Conservation (phyloP, 2,113 vertebrate genomes). For the Heliornis fulica region DNA sequence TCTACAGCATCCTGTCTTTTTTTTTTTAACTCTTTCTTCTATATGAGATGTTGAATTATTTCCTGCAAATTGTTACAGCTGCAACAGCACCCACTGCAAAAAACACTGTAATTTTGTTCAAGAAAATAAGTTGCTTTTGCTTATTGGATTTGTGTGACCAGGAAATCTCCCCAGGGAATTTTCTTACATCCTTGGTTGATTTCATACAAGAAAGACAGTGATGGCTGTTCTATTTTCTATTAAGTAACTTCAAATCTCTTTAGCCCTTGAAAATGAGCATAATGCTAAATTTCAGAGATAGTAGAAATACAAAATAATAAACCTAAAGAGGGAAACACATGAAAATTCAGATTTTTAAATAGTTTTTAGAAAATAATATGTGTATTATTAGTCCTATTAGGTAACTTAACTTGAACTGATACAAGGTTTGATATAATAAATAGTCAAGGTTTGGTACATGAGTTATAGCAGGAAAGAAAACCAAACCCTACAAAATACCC, state of each 20-base stretch:
- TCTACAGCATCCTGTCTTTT: background rate
- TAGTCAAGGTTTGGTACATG: background rate
- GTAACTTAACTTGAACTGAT: background rate
- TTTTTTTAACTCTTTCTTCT: background rate
- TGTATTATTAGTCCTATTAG: background rate
- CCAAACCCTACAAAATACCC: background rate
- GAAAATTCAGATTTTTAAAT: background rate
- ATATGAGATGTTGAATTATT: background rate
- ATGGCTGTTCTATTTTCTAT: background rate
- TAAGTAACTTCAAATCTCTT: background rate
- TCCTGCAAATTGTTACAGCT: background rate
- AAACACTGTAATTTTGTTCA: background rate
- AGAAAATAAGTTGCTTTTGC: background rate
- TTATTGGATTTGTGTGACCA: background rate
- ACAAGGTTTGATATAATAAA: background rate
- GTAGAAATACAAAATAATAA: background rate
- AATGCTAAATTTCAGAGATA: background rate
- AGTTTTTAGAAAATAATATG: background rate
- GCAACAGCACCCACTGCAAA: background rate
- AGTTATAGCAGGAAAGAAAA: accelerated
- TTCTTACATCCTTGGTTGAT: background rate
- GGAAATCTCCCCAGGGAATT: background rate
- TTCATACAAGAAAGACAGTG: background rate
- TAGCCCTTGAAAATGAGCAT: background rate
- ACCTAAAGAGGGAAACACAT: accelerated